Conservation (phyloP, 2,888 invertebrate genomes). For the Tachina grossa region DNA sequence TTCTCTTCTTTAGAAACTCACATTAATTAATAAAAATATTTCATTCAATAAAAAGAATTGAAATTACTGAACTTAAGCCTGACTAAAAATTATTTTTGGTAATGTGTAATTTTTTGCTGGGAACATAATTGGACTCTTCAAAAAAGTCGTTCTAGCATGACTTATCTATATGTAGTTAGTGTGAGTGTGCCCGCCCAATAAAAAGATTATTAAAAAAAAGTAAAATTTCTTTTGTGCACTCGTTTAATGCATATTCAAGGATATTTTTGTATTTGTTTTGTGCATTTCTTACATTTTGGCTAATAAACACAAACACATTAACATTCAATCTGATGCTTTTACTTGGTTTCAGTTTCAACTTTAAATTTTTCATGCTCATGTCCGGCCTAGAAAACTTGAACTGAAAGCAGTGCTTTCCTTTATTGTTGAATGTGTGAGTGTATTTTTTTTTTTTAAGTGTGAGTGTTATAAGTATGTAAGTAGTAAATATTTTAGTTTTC, state of each 20-base stretch:
- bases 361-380: slow-evolving; percentile 39
- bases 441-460: background rate
- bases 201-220: slow-evolving; percentile 11
- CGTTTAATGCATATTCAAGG: slow-evolving; percentile 43
- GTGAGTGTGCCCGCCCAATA: background rate
- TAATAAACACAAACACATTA: background rate
- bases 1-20: too few species aligned
- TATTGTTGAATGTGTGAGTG: background rate
- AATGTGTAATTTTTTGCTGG: too few species aligned
- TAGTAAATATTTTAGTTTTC: slow-evolving; percentile 32
- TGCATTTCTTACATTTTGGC: slow-evolving; percentile 15
- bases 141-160: background rate
- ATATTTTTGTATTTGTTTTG: slow-evolving; percentile 47
- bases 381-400: slow-evolving; percentile 66
- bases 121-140: background rate
- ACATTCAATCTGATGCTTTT: slow-evolving; percentile 17
- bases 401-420: slow-evolving; percentile 47
- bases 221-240: background rate
- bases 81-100: too few species aligned
- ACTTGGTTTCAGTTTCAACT: slow-evolving; percentile 13
- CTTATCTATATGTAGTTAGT: background rate
- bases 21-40: too few species aligned
- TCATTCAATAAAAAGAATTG: too few species aligned
- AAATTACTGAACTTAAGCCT: too few species aligned
- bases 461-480: background rate